Evolutionary conservation across 2,888 invertebrate genomes (phyloP).

Genomic region (Amiota minor): DNA sequence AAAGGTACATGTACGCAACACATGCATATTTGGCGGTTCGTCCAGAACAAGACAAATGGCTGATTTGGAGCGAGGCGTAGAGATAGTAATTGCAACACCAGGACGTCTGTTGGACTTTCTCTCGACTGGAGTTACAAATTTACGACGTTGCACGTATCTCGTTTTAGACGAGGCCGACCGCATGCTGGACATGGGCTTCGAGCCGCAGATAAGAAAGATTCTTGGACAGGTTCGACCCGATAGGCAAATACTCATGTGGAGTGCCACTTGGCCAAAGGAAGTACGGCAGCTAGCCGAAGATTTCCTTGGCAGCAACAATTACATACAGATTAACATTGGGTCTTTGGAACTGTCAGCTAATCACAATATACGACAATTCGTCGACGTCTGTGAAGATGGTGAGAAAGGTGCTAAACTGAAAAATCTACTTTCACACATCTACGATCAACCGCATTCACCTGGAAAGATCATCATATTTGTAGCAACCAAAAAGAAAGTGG

Average conservation of each 20-base stretch:
- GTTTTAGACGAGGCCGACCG: constrained; percentile 94
- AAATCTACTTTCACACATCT: constrained; percentile 67
- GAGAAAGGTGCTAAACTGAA: constrained; percentile 79
- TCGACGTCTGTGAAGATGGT: constrained; percentile 84
- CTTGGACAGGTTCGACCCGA: constrained; percentile 94
- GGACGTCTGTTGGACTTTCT: constrained; percentile 90
- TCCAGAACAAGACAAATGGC: constrained; percentile 84
- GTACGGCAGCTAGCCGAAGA: constrained; percentile 93
- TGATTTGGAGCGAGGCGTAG: constrained; percentile 84
- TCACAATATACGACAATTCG: constrained; percentile 89
- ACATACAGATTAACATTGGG: constrained; percentile 90
- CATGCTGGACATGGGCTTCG: constrained; percentile 98
- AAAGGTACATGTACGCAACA: constrained; percentile 83
- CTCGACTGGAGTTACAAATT: constrained; percentile 82
- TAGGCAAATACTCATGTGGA: constrained; percentile 98
- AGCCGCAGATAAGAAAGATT: constrained; percentile 95
- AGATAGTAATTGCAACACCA: constrained; percentile 92
- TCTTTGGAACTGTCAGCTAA: constrained; percentile 87
- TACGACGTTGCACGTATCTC: constrained; percentile 86
- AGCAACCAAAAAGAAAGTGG: constrained; percentile 95
- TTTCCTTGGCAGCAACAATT: constrained; percentile 86
- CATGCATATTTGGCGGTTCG: constrained; percentile 95
- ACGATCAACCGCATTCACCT: constrained; percentile 86
- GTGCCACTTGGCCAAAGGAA: constrained; percentile 99
- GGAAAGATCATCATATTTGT: constrained; percentile 96